A percentile compares a stretch with the other conserved stretches of the same genome.
phyloP scores from a whole-genome alignment of 2,888 invertebrate species.

The Agrilus cyanescens region DNA sequence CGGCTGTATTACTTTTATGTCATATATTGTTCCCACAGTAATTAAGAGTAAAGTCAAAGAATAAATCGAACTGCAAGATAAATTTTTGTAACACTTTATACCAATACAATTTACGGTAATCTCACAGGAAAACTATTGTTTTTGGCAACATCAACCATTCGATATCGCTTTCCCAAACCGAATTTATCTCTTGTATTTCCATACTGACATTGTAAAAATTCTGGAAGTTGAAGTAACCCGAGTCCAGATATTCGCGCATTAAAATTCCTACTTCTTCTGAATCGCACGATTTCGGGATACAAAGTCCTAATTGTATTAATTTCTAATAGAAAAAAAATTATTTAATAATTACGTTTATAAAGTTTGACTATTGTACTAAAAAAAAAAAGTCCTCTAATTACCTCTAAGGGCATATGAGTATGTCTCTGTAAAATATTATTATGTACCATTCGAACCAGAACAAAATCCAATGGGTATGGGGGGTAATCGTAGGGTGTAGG shows the following conservation, averaged over 20 bases:
- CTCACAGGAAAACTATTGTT: constrained; percentile 30
- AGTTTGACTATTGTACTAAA: too few relatives aligned
- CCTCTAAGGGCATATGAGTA: constrained; percentile 32
- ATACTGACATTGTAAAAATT: constrained; percentile 31
- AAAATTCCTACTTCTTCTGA: constrained; percentile 25
- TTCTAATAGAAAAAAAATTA: constrained; percentile 25
- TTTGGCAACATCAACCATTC: constrained; percentile 27
- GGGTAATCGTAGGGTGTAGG: constrained; percentile 31
- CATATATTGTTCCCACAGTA: constrained; percentile 19
- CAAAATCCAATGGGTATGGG: constrained; percentile 32
- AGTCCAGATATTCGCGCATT: constrained; percentile 25
- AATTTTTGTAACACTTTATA: constrained; percentile 1
- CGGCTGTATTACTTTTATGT: constrained; percentile 12
- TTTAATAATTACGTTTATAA: too few relatives aligned
- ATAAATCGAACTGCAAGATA: constrained; percentile 20
- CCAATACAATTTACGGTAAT: constrained; percentile 6
- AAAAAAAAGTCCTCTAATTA: constrained; percentile 12
- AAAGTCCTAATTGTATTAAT: constrained; percentile 34
- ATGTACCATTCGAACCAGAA: constrained; percentile 32
- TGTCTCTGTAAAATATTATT: constrained; percentile 36
- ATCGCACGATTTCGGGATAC: constrained; percentile 34
- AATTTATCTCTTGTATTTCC: constrained; percentile 26
- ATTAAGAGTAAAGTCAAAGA: constrained; percentile 21
- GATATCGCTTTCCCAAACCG: constrained; percentile 24
- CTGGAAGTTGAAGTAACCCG: constrained; percentile 27